A percentile compares a stretch with the other conserved stretches of the same genome.
Evolutionary conservation across 2,113 vertebrate genomes (phyloP).

Genomic region (Pungitius pungitius): DNA sequence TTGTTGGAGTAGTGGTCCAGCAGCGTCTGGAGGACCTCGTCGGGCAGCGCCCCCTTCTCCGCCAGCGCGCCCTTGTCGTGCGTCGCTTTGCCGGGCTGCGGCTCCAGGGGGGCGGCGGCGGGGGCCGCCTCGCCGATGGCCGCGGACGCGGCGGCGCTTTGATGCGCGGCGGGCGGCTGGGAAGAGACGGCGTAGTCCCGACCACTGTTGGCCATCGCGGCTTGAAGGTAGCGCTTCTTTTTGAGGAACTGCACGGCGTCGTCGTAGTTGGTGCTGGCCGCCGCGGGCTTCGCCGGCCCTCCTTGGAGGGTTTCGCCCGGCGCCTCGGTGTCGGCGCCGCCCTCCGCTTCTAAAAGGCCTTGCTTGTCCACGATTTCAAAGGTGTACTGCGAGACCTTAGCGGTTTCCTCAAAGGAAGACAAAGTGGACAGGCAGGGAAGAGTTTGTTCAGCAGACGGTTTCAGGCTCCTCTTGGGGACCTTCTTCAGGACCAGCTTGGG

Average conservation of each 20-base stretch:
- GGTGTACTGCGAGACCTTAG: slow-evolving; percentile 91
- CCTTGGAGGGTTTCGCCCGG: slow-evolving; percentile 90
- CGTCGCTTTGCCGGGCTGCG: slow-evolving; percentile 89
- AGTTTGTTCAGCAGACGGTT: slow-evolving; percentile 84
- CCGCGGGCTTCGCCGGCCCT: slow-evolving; percentile 88
- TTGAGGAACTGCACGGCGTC: slow-evolving; percentile 99
- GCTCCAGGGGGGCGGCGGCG: slow-evolving; percentile 89
- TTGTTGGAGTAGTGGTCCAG: slow-evolving; percentile 98
- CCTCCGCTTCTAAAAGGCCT: slow-evolving; percentile 86
- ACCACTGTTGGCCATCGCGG: slow-evolving; percentile 84
- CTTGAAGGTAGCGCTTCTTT: slow-evolving; percentile 97
- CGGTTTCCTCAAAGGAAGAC: slow-evolving; percentile 89
- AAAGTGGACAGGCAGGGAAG: slow-evolving; percentile 88
- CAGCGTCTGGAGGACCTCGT: slow-evolving; percentile 96
- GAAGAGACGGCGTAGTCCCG: slow-evolving; percentile 92
- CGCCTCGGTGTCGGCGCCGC: slow-evolving; percentile 89
- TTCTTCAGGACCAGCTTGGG: slow-evolving; percentile 96
- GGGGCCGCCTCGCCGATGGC: slow-evolving; percentile 92
- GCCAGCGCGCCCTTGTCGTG: slow-evolving; percentile 96
- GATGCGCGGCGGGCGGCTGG: slow-evolving; percentile 91
- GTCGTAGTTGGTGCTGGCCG: slow-evolving; percentile 96
- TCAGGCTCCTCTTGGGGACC: slow-evolving; percentile 90
- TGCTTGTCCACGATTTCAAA: slow-evolving; percentile 98
- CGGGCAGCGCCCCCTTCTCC: slow-evolving; percentile 95
- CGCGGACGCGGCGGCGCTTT: slow-evolving; percentile 88